Conservation (phyloP, 2,113 vertebrate genomes). For the Brachypteracias leptosomus region DNA sequence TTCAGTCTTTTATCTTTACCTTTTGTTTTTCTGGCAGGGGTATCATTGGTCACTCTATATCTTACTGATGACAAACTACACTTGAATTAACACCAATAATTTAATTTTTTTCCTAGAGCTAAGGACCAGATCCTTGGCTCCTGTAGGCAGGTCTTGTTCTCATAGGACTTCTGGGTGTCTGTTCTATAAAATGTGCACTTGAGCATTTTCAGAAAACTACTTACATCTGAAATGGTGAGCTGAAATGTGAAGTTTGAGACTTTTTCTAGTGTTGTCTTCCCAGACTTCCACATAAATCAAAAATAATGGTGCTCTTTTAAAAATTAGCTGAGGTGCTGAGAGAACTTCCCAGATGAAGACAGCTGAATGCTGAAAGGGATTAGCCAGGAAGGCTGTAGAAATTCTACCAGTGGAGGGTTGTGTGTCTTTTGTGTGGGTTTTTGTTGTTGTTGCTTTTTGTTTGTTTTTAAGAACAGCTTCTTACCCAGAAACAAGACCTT, state of each 20-base stretch:
- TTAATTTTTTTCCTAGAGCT: neutral
- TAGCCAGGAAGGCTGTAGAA: neutral
- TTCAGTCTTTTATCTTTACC: neutral
- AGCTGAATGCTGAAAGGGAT: neutral
- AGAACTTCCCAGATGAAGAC: neutral
- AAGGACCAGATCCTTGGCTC: neutral
- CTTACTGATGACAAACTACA: neutral
- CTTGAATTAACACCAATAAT: neutral
- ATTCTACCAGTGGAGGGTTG: neutral
- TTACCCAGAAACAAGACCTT: neutral
- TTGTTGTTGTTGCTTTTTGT: neutral
- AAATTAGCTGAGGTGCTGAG: neutral
- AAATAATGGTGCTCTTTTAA: neutral
- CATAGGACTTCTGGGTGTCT: neutral
- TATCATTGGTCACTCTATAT: neutral
- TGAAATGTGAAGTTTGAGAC: neutral
- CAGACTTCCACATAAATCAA: neutral
- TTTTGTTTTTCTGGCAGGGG: neutral
- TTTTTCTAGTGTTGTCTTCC: neutral
- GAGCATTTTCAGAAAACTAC: neutral
- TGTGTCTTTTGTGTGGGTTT: neutral
- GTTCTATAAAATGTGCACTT: neutral
- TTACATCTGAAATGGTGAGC: neutral
- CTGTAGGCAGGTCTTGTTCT: neutral
- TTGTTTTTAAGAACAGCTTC: neutral